phyloP scores from a whole-genome alignment of 2,888 invertebrate genomes.

The Pristionchus fissidentatus region DNA sequence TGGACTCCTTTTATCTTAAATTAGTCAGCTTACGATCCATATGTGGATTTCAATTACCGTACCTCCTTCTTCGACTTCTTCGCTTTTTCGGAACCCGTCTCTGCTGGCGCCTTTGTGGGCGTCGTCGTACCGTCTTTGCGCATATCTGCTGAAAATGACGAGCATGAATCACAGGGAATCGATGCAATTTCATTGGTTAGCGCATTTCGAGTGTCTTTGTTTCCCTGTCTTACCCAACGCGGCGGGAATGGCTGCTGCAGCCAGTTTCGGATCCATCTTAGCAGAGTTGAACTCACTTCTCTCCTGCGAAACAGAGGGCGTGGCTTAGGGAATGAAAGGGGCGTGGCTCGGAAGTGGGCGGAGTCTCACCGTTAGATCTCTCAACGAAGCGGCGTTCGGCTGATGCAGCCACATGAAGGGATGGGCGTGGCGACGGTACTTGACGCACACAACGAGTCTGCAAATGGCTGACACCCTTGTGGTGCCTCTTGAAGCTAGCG shows the following conservation, averaged over 20 bases:
- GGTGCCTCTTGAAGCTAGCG: background rate
- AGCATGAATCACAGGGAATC: background rate
- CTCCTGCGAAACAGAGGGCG: conserved; percentile 17
- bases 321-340: background rate
- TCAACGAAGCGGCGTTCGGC: background rate
- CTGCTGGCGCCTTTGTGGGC: background rate
- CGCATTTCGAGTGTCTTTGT: background rate
- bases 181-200: background rate
- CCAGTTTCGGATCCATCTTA: background rate
- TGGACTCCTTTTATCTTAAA: background rate
- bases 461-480: background rate
- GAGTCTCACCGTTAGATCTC: conserved; percentile 9
- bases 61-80: background rate
- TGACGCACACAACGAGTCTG: conserved; percentile 26
- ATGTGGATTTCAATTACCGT: background rate
- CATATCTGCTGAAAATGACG: background rate
- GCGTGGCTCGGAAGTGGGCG: background rate
- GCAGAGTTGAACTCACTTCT: background rate
- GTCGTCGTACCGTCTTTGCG: background rate
- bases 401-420: conserved; percentile 26
- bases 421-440: conserved; percentile 27
- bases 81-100: conserved; percentile 34
- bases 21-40: background rate
- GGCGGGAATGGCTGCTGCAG: background rate
- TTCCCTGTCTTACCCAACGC: background rate